Percentiles rank a stretch among this genome's conserved stretches.
phyloP scores from a whole-genome alignment of 2,797 vertebrate species.

The Microctenopoma stevenorrisi region DNA sequence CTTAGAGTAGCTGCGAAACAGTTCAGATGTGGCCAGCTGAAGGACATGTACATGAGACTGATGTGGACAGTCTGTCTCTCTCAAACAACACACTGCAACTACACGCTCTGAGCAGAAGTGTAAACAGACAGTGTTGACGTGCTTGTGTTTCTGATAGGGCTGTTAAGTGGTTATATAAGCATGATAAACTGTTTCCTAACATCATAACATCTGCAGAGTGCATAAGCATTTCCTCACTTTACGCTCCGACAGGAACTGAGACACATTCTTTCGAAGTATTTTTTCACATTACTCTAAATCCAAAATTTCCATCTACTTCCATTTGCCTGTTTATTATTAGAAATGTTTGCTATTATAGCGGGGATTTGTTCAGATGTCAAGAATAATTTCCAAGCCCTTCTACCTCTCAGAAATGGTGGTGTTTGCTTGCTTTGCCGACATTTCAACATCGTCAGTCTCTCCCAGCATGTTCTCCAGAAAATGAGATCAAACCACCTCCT shows the following conservation, averaged over 20 bases:
- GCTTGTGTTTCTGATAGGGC: conserved; percentile 65
- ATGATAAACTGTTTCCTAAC: conserved; percentile 72
- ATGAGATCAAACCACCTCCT: conserved; percentile 68
- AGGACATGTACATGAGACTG: conserved; percentile 12
- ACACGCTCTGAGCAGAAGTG: conserved; percentile 53
- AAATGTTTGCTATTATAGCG: neutral
- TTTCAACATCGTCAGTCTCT: conserved; percentile 40
- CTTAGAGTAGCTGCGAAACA: neutral
- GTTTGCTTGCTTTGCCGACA: conserved; percentile 5
- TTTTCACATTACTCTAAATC: neutral
- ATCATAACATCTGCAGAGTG: conserved; percentile 70
- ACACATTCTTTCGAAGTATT: conserved; percentile 14
- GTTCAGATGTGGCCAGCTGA: neutral
- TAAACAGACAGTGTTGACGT: conserved; percentile 67
- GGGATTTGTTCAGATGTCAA: conserved; percentile 18
- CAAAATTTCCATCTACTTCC: conserved; percentile 5
- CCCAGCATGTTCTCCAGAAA: conserved; percentile 55
- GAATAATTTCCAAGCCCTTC: conserved; percentile 9
- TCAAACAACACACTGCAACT: conserved; percentile 11
- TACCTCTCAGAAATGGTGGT: conserved; percentile 14
- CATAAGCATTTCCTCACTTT: conserved; percentile 54
- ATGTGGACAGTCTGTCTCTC: conserved; percentile 30
- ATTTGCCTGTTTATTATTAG: neutral
- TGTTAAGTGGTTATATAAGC: conserved; percentile 75
- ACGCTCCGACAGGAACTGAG: conserved; percentile 26